phyloP scores from a whole-genome alignment of 2,888 invertebrate species.

The Conus canariensis region DNA sequence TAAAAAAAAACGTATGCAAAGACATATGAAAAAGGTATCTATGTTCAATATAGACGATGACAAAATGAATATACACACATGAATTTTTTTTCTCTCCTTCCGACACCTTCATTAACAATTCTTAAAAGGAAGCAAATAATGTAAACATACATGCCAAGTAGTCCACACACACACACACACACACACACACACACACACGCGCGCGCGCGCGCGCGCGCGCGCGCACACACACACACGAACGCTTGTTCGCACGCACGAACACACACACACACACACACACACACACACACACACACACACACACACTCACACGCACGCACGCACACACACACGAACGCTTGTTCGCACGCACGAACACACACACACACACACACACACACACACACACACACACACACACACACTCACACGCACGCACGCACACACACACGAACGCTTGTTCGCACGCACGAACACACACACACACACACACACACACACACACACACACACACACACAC shows the following conservation, averaged over 20 bases:
- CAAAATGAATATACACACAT: no score
- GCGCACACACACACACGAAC: background rate
- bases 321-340: background rate
- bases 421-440: background rate
- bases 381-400: background rate
- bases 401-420: no score
- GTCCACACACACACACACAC: background rate
- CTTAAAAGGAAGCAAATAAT: background rate
- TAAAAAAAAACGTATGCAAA: no score
- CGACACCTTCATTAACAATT: no score
- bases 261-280: background rate
- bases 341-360: background rate
- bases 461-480: slow-evolving; percentile 10
- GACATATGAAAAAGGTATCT: no score
- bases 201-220: no score
- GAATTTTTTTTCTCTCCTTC: no score
- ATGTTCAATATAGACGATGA: no score
- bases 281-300: slow-evolving; percentile 11
- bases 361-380: background rate
- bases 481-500: background rate
- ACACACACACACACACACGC: background rate
- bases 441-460: background rate
- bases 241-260: no score
- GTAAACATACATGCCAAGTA: background rate
- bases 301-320: background rate